Percentiles rank a stretch among this genome's conserved stretches.
Conservation (phyloP, 2,113 vertebrate genomes). For the Parus major region DNA sequence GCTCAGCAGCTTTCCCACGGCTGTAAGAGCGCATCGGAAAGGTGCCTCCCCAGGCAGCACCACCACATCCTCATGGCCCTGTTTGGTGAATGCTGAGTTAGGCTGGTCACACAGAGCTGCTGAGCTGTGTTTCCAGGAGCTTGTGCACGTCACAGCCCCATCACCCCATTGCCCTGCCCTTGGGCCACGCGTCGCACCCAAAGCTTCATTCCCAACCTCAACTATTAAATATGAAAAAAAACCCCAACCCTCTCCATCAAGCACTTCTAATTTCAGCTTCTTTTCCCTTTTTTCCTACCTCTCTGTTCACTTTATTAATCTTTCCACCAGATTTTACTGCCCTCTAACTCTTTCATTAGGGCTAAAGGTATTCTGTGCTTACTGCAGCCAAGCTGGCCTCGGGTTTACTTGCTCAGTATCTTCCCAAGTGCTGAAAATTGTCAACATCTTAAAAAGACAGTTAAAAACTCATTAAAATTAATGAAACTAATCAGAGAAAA, state of each 20-base stretch:
- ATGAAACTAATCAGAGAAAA: neutral
- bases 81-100: fast-evolving
- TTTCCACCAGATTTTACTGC: neutral
- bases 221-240: fast-evolving
- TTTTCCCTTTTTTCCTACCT: neutral
- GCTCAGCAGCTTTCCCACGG: neutral
- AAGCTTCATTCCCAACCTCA: neutral
- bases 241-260: neutral
- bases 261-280: neutral
- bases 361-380: neutral
- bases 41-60: neutral
- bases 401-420: neutral
- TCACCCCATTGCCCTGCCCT: fast-evolving
- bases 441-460: neutral
- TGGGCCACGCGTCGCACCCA: fast-evolving
- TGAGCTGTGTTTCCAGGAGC: neutral
- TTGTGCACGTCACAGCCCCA: fast-evolving
- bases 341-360: neutral
- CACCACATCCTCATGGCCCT: neutral
- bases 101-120: neutral
- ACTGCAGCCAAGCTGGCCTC: neutral
- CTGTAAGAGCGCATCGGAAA: fast-evolving
- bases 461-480: conserved; percentile 37
- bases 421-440: neutral
- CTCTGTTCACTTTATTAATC: neutral